Evolutionary conservation across 2,797 vertebrate genomes (phyloP).

Genomic region (Meda fulgida): DNA sequence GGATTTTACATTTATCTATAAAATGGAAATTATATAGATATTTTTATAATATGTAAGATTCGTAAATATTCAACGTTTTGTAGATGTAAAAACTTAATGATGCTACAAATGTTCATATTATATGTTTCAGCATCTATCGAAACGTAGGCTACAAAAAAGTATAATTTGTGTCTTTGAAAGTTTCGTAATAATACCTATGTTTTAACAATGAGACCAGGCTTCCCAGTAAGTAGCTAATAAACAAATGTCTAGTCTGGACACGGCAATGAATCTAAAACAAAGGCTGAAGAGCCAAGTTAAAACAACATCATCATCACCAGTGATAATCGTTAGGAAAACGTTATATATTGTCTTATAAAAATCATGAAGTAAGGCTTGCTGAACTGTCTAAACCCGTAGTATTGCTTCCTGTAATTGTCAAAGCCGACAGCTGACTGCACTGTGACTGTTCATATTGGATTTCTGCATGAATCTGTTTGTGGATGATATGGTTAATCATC

Average conservation of each 20-base stretch:
- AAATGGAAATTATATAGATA: too few species aligned
- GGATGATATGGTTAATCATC: conserved; percentile 17
- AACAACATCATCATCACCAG: not conserved
- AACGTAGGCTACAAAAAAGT: too few species aligned
- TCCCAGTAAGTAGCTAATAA: not conserved
- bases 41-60: too few species aligned
- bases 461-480: not conserved
- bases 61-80: too few species aligned
- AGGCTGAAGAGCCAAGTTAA: conserved; percentile 60
- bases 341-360: not conserved
- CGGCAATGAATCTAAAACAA: conserved; percentile 69
- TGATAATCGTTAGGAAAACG: not conserved
- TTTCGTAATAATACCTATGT: too few species aligned
- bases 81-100: too few species aligned
- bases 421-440: not conserved
- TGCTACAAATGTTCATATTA: too few species aligned
- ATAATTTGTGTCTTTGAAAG: too few species aligned
- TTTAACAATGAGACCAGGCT: too few species aligned
- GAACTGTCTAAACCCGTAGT: not conserved
- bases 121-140: too few species aligned
- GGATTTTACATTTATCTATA: too few species aligned
- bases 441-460: not conserved
- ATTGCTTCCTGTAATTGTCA: not conserved
- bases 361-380: too few species aligned
- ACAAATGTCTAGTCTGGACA: conserved; percentile 70